Percentiles rank a stretch among this genome's conserved stretches.
Conservation (phyloP, 2,113 vertebrate species). For the Oostethus manadensis region DNA sequence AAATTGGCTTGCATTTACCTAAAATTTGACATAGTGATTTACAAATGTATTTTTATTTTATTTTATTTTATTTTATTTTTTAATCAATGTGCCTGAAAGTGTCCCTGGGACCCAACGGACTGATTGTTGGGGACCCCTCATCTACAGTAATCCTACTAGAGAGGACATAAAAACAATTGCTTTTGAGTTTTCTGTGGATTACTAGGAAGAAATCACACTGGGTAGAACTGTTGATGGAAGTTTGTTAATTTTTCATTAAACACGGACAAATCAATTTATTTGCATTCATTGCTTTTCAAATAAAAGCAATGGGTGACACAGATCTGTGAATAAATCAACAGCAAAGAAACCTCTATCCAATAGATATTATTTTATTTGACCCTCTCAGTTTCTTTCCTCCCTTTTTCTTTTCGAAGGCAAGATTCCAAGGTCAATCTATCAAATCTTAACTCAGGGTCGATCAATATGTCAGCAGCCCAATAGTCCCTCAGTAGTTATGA, state of each 20-base stretch:
- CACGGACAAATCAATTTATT: no score
- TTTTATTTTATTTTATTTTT: no score
- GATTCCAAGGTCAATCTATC: conserved; percentile 69
- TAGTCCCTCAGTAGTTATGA: conserved; percentile 75
- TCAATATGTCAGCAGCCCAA: conserved; percentile 73
- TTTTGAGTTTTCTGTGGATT: neutral
- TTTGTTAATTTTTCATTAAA: neutral
- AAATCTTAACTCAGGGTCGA: conserved; percentile 67
- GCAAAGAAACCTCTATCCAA: neutral
- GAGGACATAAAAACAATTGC: no score
- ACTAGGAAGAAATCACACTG: neutral
- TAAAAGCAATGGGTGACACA: neutral
- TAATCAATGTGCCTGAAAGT: no score
- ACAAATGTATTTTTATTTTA: no score
- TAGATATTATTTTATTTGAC: conserved; percentile 25
- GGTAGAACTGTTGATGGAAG: neutral
- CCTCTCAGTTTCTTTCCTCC: conserved; percentile 32
- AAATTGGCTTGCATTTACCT: no score
- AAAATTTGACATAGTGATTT: no score
- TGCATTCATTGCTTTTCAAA: neutral
- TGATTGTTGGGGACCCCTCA: no score
- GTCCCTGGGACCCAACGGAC: no score
- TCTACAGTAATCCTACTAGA: no score
- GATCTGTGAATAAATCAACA: neutral
- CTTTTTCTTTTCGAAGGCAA: conserved; percentile 52